Conservation (phyloP, 2,797 vertebrate species). For the Cyprinella venusta region DNA sequence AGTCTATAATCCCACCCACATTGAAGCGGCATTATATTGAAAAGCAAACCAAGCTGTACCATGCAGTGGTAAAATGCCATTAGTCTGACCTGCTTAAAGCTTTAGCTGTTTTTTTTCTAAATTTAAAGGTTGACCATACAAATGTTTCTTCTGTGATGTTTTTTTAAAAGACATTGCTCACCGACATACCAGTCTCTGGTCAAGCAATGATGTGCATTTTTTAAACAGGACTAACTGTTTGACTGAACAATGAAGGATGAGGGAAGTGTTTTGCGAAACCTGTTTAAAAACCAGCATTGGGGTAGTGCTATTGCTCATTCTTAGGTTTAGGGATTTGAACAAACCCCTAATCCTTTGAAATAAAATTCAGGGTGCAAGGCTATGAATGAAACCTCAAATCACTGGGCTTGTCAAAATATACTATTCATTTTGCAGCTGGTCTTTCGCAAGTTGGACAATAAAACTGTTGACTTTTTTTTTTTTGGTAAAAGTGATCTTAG, state of each 20-base stretch:
- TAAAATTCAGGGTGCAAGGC: background rate
- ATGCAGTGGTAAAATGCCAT: too few relatives aligned
- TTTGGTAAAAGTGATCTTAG: background rate
- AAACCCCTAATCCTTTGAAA: background rate
- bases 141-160: background rate
- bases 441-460: background rate
- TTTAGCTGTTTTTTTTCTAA: background rate
- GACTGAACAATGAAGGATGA: background rate
- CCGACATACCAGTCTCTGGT: background rate
- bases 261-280: background rate
- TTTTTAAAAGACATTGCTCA: background rate
- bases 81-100: conserved; percentile 9
- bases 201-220: background rate
- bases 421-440: background rate
- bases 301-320: background rate
- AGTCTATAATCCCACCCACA: too few relatives aligned
- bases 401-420: background rate
- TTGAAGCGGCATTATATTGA: too few relatives aligned
- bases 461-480: background rate
- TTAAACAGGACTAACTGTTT: background rate
- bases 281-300: background rate
- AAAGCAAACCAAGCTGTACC: too few relatives aligned
- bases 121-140: background rate
- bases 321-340: background rate
- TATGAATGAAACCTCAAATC: background rate